phyloP scores from a whole-genome alignment of 2,888 invertebrate genomes.

The Urechis unicinctus region DNA sequence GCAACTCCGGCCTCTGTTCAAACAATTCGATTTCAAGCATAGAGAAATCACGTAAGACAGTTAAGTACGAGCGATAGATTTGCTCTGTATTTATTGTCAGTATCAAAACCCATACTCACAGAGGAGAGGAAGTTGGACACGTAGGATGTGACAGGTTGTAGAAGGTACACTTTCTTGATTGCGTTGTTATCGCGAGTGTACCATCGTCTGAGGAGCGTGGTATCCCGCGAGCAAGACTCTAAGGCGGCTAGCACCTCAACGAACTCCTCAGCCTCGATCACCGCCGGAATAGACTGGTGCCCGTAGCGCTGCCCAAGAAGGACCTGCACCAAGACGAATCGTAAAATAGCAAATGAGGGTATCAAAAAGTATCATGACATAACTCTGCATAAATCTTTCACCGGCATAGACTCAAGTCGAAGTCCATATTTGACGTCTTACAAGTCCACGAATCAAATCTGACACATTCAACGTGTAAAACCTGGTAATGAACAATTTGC shows the following conservation, averaged over 20 bases:
- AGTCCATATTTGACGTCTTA: no score
- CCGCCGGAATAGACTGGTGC: slow-evolving; percentile 4
- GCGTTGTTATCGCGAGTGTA: slow-evolving; percentile 8
- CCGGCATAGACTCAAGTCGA: not conserved
- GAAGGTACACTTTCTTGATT: not conserved
- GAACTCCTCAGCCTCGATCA: slow-evolving; percentile 8
- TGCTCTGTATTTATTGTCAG: no score
- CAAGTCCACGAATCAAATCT: no score
- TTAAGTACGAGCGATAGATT: no score
- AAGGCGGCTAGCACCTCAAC: not conserved
- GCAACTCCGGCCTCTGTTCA: slow-evolving; percentile 3
- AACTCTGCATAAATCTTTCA: not conserved
- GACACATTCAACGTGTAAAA: no score
- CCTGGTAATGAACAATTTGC: no score
- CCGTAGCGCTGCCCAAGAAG: slow-evolving; percentile 15
- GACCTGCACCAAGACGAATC: no score
- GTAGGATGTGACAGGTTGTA: slow-evolving; percentile 9
- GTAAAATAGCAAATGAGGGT: not conserved
- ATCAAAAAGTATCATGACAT: not conserved
- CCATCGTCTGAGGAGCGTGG: slow-evolving; percentile 2
- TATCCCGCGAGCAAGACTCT: not conserved
- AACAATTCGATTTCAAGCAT: not conserved
- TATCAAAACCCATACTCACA: no score
- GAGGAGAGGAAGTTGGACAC: slow-evolving; percentile 7
- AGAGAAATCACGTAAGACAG: no score